Conservation (phyloP, 2,888 invertebrate species). For the Druceiella hillmani region DNA sequence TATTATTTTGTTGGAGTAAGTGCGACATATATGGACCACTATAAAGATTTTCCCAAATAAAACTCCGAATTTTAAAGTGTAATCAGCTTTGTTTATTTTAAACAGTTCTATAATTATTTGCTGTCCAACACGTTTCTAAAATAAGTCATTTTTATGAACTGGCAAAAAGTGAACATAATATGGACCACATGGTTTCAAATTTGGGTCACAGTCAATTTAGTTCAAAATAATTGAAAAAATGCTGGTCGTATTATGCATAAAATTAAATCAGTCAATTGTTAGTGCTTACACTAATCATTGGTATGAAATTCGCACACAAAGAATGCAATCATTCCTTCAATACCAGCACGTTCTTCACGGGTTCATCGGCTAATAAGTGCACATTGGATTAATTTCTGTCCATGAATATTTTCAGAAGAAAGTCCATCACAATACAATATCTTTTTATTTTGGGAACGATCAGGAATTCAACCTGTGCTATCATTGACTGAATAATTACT, state of each 20-base stretch:
- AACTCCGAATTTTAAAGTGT: too few species aligned
- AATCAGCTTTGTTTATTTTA: constrained; percentile 16
- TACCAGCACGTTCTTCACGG: too few species aligned
- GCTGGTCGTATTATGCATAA: constrained; percentile 13
- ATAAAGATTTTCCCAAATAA: too few species aligned
- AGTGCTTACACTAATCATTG: constrained; percentile 14
- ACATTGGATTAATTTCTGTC: constrained; percentile 13
- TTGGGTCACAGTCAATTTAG: constrained; percentile 11
- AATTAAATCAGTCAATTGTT: constrained; percentile 14
- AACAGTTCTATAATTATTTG: constrained; percentile 15
- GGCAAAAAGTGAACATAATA: constrained; percentile 9
- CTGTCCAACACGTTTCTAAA: constrained; percentile 14
- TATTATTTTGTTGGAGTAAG: too few species aligned
- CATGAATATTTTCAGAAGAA: constrained; percentile 14
- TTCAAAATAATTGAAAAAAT: constrained; percentile 14
- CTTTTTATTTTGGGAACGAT: constrained; percentile 9
- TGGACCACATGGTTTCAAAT: too few species aligned
- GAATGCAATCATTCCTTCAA: constrained; percentile 13
- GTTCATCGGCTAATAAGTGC: constrained; percentile 10
- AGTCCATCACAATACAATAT: constrained; percentile 8
- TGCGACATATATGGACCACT: too few species aligned
- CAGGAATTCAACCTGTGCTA: constrained; percentile 9
- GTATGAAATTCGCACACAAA: constrained; percentile 18
- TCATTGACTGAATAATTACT: constrained; percentile 6
- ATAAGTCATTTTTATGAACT: constrained; percentile 12